phyloP scores from a whole-genome alignment of 1,140 invertebrate species.

The Meloidogyne hapla region DNA sequence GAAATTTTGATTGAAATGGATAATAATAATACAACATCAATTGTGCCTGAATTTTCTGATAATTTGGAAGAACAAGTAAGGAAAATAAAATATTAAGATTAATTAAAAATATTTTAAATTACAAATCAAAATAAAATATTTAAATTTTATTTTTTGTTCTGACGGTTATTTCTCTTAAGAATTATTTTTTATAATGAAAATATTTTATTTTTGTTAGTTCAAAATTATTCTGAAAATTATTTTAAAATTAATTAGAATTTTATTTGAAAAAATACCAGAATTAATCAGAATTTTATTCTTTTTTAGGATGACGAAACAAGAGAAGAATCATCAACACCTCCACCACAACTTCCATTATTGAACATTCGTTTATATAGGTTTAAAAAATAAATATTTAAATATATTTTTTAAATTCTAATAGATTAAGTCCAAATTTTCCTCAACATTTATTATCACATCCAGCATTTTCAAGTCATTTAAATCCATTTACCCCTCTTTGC shows the following conservation, averaged over 20 bases:
- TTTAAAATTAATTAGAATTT: too few relatives aligned
- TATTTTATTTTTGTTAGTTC: too few relatives aligned
- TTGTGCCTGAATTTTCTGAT: neutral
- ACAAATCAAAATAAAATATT: too few relatives aligned
- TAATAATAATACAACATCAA: neutral
- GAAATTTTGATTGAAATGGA: neutral
- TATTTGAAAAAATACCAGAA: too few relatives aligned
- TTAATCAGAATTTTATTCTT: neutral
- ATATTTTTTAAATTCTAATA: neutral
- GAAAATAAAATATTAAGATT: too few relatives aligned
- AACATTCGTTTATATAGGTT: neutral
- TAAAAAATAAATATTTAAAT: neutral
- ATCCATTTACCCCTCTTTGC: neutral
- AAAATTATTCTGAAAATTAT: too few relatives aligned
- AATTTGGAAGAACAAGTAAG: neutral
- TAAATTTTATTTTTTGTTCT: too few relatives aligned
- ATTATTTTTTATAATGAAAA: too few relatives aligned
- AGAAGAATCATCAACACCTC: neutral
- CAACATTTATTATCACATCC: neutral
- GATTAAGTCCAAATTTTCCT: neutral
- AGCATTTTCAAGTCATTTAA: neutral
- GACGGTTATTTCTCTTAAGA: too few relatives aligned
- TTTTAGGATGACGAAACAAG: neutral
- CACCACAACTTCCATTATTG: neutral
- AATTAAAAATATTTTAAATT: too few relatives aligned